These are phyloP conservation scores for Ichneumoninae sp. DNA, from an alignment of 2,888 invertebrate genomes.

Conservation along the genomic window DNA sequence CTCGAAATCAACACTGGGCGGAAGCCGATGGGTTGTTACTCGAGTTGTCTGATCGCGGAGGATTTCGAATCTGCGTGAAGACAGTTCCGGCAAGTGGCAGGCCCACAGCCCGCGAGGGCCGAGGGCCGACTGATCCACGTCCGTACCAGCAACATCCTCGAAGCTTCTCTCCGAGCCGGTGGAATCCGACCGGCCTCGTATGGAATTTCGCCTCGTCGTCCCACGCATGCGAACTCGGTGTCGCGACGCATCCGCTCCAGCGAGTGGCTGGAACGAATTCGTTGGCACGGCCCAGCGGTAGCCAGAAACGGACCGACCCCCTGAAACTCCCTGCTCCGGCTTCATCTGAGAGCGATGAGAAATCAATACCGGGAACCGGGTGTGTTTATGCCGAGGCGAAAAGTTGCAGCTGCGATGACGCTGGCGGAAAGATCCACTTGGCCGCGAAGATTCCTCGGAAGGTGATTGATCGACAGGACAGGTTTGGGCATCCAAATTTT, in stretches of 20 bases:
- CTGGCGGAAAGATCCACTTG: constrained; percentile 14
- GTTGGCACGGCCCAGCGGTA: constrained; percentile 64
- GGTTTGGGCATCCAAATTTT: not conserved
- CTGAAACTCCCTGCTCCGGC: constrained; percentile 73
- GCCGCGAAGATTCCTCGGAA: constrained; percentile 20
- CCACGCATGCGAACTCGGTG: constrained; percentile 69
- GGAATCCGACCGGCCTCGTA: constrained; percentile 30
- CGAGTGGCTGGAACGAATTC: constrained; percentile 63
- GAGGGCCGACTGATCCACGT: constrained; percentile 69
- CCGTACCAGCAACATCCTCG: constrained; percentile 31
- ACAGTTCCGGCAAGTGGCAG: constrained; percentile 63
- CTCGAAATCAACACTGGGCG: constrained; percentile 29
- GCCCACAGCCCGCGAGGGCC: constrained; percentile 69
- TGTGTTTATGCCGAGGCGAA: constrained; percentile 26
- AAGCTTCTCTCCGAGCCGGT: constrained; percentile 13
- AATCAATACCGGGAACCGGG: constrained; percentile 80
- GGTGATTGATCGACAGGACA: not conserved
- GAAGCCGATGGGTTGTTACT: not conserved
- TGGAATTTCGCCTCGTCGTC: not conserved
- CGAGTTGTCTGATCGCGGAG: constrained; percentile 19
- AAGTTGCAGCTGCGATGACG: constrained; percentile 47
- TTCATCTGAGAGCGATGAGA: constrained; percentile 83
- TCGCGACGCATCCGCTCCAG: constrained; percentile 58
- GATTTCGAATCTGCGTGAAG: not conserved
- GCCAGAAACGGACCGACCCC: constrained; percentile 55